phyloP scores from a whole-genome alignment of 1,140 invertebrate species.

The Trichonephila inaurata region DNA sequence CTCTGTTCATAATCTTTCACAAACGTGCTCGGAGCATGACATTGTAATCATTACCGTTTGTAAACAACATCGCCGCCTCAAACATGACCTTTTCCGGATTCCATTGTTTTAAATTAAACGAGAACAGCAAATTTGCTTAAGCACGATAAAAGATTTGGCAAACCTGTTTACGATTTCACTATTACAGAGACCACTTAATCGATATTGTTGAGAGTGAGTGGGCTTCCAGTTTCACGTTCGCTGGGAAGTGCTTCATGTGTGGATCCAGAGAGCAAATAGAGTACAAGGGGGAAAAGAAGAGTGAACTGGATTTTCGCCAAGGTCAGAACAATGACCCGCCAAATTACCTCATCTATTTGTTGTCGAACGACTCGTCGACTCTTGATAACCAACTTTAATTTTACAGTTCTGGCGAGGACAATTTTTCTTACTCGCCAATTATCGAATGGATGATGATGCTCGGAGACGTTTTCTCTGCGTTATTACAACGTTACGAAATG shows the following conservation, averaged over 20 bases:
- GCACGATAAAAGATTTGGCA: too few species aligned
- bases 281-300: neutral
- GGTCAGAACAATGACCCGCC: conserved; percentile 69
- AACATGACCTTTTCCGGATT: too few species aligned
- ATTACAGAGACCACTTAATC: too few species aligned
- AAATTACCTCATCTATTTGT: conserved; percentile 71
- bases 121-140: too few species aligned
- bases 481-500: conserved; percentile 6
- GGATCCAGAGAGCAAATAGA: conserved; percentile 22
- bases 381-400: conserved; percentile 57
- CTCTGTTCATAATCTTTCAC: too few species aligned
- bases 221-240: too few species aligned
- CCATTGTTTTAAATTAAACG: too few species aligned
- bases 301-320: conserved; percentile 60
- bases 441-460: neutral
- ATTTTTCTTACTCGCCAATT: conserved; percentile 35
- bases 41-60: too few species aligned
- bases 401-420: conserved; percentile 10
- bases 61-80: too few species aligned
- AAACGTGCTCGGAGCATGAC: too few species aligned
- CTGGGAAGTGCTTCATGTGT: neutral
- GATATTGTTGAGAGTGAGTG: too few species aligned
- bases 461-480: neutral
- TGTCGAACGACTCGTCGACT: conserved; percentile 58
- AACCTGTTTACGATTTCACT: too few species aligned